Evolutionary conservation across 2,797 vertebrate species (phyloP).

Genomic region (Apodemus agrarius): DNA sequence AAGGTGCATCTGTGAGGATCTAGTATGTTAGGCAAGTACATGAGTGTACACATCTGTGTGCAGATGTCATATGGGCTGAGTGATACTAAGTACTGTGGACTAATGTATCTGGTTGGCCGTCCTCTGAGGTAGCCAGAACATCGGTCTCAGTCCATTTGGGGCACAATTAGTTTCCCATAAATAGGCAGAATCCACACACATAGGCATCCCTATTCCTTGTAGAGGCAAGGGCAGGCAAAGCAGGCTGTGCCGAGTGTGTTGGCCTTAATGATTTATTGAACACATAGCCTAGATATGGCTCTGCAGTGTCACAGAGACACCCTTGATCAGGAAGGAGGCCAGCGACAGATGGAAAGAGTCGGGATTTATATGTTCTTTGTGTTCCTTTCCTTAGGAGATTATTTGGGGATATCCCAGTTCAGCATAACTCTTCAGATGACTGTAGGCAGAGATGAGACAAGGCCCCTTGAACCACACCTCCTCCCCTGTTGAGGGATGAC

Average conservation of each 20-base stretch:
- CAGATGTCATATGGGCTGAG: too few species aligned
- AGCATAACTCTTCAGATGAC: background rate
- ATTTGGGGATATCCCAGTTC: fast-evolving
- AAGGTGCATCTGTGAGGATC: background rate
- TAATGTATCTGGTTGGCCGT: fast-evolving
- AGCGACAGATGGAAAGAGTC: fast-evolving
- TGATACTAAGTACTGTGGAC: too few species aligned
- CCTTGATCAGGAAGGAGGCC: fast-evolving
- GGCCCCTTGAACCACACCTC: background rate
- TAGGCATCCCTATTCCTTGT: too few species aligned
- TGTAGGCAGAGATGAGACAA: background rate
- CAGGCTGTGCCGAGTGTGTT: too few species aligned
- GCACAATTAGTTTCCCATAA: background rate
- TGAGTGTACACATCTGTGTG: background rate
- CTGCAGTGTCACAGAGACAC: background rate
- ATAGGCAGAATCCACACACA: background rate
- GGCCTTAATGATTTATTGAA: fast-evolving
- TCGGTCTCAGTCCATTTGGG: background rate
- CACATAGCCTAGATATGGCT: fast-evolving
- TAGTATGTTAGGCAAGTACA: background rate
- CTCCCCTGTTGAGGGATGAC: background rate
- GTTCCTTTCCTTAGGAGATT: too few species aligned
- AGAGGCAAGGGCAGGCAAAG: background rate
- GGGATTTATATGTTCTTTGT: too few species aligned
- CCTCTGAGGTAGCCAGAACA: background rate